Percentiles rank a stretch among this genome's conserved stretches.
These are phyloP conservation scores for Acanthurus lineatus DNA, from an alignment of 2,797 vertebrate species.

Conservation along the genomic window DNA sequence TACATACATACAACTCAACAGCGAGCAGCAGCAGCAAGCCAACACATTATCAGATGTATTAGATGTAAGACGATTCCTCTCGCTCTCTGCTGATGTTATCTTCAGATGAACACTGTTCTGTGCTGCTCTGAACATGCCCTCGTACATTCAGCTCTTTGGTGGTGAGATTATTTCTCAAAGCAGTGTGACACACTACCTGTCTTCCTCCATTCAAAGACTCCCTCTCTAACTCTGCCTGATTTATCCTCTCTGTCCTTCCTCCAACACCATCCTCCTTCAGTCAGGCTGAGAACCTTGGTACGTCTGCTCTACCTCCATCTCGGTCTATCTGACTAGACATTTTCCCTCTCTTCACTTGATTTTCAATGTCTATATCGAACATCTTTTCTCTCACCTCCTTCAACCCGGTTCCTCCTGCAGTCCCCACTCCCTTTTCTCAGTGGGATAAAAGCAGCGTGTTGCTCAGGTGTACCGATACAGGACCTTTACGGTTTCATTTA, in stretches of 20 bases:
- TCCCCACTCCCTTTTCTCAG: conserved; percentile 33
- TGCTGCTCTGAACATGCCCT: conserved; percentile 47
- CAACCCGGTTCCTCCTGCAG: not conserved
- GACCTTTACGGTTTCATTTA: conserved; percentile 72
- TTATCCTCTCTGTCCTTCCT: conserved; percentile 21
- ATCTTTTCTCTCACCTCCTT: conserved; percentile 35
- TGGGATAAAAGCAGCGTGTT: conserved; percentile 37
- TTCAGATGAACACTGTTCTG: conserved; percentile 50
- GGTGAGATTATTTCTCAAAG: conserved; percentile 58
- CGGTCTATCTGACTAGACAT: conserved; percentile 29
- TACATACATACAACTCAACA: conserved; percentile 6
- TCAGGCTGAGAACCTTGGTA: conserved; percentile 6
- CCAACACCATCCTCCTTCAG: not conserved
- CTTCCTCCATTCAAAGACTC: conserved; percentile 21
- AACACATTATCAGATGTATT: conserved; percentile 53
- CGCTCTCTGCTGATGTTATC: conserved; percentile 65
- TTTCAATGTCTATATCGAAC: conserved; percentile 54
- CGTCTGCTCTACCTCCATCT: conserved; percentile 5
- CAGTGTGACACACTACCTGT: conserved; percentile 38
- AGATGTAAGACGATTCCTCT: conserved; percentile 53
- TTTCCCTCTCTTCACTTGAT: conserved; percentile 42
- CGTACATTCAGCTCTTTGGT: conserved; percentile 43
- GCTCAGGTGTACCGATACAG: conserved; percentile 61
- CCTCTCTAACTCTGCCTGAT: conserved; percentile 24
- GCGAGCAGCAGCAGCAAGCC: conserved; percentile 10